Base-by-base conservation (phyloP, 1,140 invertebrate genomes). In the Penaeus chinensis region DNA sequence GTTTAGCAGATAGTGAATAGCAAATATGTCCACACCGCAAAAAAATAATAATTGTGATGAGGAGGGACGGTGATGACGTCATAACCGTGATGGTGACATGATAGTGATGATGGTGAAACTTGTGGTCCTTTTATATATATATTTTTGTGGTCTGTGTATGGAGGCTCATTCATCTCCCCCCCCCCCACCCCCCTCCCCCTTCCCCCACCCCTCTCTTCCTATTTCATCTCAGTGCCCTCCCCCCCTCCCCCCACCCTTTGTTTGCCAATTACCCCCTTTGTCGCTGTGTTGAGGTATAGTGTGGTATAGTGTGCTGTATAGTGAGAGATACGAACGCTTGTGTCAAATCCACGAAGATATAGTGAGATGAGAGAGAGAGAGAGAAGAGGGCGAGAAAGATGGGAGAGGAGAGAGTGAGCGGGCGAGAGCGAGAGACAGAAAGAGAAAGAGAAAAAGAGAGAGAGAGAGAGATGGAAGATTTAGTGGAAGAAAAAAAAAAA, bases 391-490 rank as follows among this genome's bases (percentile, higher is more conserved):
- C 0, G 54, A 54, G 54, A 16, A 54, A 54, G 54, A 54, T 5
- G 54, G 54, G 16, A 54, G 54, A 76, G 27, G 74, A 47, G 19
- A 76, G 27, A 2, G 47, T 22, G 42, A 3, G 24, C 20, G 13
- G 22, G 69, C 3, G 69, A n/a, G 69, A 74, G 19, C 13, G n/a
- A 47, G 77, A 47, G 77, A 79, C n/a, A 79, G 77, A 79, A 27
- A 79, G 77, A 79, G 77, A 79, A 32, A 79, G 5, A 79, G 77
- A 79, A 32, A 79, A 32, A 79, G 5, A 42, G 22, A 79, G 47
- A 79, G 77, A 54, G 47, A 79, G 37, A 79, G 77, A 79, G 76
- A 47, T 22, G 22, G 42, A 20, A 22, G 37, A 37, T 27, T 20
- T 24, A 20, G 32, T 32, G 74, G 20, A 20, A 32, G 32, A 2